Conservation (phyloP, 2,797 vertebrate species). For the Myripristis murdjan region DNA sequence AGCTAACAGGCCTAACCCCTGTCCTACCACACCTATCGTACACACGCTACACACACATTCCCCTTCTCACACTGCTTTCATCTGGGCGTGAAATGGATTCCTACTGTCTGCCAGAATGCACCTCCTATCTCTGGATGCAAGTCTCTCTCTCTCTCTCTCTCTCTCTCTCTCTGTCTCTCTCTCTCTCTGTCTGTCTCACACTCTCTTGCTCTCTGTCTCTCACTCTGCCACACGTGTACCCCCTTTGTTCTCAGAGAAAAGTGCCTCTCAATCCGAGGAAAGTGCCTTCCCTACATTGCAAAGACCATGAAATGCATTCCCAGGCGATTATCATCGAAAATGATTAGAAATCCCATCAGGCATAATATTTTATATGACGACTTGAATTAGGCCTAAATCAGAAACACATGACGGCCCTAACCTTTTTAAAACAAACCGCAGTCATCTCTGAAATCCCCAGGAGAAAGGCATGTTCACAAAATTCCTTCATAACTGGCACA, state of each 20-base stretch:
- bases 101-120: slow-evolving; percentile 81
- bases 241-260: slow-evolving; percentile 67
- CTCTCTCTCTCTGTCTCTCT: slow-evolving; percentile 38
- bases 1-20: slow-evolving; percentile 80
- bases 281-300: slow-evolving; percentile 48
- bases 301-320: slow-evolving; percentile 77
- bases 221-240: slow-evolving; percentile 68
- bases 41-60: slow-evolving; percentile 76
- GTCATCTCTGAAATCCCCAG: slow-evolving; percentile 83
- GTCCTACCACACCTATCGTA: slow-evolving; percentile 80
- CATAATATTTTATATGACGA: slow-evolving; percentile 83
- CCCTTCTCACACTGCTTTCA: slow-evolving; percentile 80
- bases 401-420: slow-evolving; percentile 85
- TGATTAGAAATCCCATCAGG: slow-evolving; percentile 83
- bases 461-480: slow-evolving; percentile 81
- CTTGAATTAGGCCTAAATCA: slow-evolving; percentile 81
- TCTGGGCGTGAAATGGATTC: slow-evolving; percentile 84
- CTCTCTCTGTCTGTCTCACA: not conserved
- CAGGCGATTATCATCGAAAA: slow-evolving; percentile 74
- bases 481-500: slow-evolving; percentile 82
- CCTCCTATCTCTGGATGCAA: slow-evolving; percentile 80
- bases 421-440: slow-evolving; percentile 81
- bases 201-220: slow-evolving; percentile 1
- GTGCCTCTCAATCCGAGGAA: too few species aligned
- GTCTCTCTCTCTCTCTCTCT: slow-evolving; percentile 56